These are phyloP conservation scores for Neoseiulus cucumeris DNA, from an alignment of 1,140 invertebrate genomes.

Conservation along the genomic window DNA sequence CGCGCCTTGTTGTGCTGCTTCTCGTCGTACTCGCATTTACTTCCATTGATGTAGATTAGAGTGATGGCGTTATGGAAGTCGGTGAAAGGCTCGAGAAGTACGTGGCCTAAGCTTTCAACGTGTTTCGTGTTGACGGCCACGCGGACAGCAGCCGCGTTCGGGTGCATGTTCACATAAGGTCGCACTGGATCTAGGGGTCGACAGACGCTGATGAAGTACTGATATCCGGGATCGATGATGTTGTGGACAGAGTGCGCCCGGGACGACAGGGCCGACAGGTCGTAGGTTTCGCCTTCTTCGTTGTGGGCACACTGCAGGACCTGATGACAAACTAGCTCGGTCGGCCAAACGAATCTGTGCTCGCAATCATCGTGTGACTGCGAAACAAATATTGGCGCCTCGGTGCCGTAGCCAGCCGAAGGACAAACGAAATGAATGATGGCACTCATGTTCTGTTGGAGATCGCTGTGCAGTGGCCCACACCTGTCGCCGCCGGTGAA, in stretches of 20 bases:
- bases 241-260: conserved; percentile 20
- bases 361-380: conserved; percentile 7
- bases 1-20: conserved; percentile 20
- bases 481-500: conserved; percentile 20
- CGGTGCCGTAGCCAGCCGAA: not conserved
- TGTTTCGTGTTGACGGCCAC: conserved; percentile 17
- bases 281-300: conserved; percentile 21
- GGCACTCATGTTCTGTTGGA: not conserved
- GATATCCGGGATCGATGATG: conserved; percentile 14
- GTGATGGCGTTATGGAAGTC: conserved; percentile 21
- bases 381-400: not conserved
- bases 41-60: conserved; percentile 25
- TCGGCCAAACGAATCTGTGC: conserved; percentile 1
- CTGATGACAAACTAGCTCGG: conserved; percentile 17
- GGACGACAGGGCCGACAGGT: conserved; percentile 24
- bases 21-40: conserved; percentile 20
- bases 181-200: conserved; percentile 23
- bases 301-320: conserved; percentile 23
- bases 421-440: conserved; percentile 10
- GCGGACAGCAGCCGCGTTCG: conserved; percentile 22
- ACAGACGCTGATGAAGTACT: conserved; percentile 27
- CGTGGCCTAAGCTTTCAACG: conserved; percentile 25
- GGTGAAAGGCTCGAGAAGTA: conserved; percentile 19
- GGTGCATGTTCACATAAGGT: conserved; percentile 18
- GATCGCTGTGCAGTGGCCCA: not conserved